A percentile compares a stretch with the other conserved stretches of the same genome.
Conservation (phyloP, 1,140 invertebrate genomes). For the Piezodorus guildinii region DNA sequence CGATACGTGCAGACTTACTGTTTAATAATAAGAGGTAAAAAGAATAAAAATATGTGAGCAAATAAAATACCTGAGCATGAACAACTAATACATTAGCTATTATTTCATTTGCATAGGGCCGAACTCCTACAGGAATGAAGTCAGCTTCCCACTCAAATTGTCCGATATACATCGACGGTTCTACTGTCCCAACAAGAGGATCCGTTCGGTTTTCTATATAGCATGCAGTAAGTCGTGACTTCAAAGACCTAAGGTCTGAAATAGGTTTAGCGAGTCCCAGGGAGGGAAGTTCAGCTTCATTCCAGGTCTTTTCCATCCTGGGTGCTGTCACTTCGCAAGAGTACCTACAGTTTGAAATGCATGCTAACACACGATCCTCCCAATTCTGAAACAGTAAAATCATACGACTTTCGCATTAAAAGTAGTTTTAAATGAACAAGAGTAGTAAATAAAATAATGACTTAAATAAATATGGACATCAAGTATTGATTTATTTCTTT, state of each 20-base stretch:
- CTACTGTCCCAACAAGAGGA: slow-evolving; percentile 83
- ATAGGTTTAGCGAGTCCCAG: slow-evolving; percentile 48
- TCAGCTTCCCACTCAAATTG: slow-evolving; percentile 74
- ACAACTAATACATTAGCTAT: slow-evolving; percentile 84
- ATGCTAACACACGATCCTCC: slow-evolving; percentile 71
- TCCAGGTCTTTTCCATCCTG: slow-evolving; percentile 35
- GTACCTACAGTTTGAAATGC: slow-evolving; percentile 81
- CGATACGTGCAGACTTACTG: too few relatives aligned
- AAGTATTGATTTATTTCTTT: too few relatives aligned
- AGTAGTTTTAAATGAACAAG: too few relatives aligned
- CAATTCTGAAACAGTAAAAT: slow-evolving; percentile 43
- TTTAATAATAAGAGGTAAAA: too few relatives aligned
- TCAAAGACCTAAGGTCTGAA: slow-evolving; percentile 47
- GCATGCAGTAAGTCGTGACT: slow-evolving; percentile 58
- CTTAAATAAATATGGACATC: too few relatives aligned
- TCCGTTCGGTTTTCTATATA: slow-evolving; percentile 89
- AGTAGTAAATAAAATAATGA: too few relatives aligned
- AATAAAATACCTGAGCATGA: slow-evolving; percentile 66
- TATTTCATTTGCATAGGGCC: slow-evolving; percentile 86
- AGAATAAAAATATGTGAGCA: too few relatives aligned
- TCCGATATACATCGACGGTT: slow-evolving; percentile 88
- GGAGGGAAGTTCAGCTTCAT: slow-evolving; percentile 60
- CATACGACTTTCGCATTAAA: slow-evolving; percentile 8
- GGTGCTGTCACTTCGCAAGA: slow-evolving; percentile 55
- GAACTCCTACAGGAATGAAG: slow-evolving; percentile 57